Base-by-base conservation (phyloP, 2,888 invertebrate species). In the Phymatocera aterrima region DNA sequence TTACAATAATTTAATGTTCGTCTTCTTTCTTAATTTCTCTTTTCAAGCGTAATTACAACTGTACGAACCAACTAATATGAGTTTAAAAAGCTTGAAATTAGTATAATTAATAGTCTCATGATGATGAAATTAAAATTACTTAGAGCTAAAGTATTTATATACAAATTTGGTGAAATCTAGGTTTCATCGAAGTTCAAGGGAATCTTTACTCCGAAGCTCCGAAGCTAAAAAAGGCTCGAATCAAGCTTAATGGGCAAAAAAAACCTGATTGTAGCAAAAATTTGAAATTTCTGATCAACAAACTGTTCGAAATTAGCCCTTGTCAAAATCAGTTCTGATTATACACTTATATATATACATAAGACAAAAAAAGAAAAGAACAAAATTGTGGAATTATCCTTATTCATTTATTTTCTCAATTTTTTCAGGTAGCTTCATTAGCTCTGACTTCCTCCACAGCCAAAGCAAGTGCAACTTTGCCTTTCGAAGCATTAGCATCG, bases 401-500 rank as follows among this genome's bases (percentile, higher is more conserved):
- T n/a, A 24, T 24, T 15, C 6, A 8, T 43, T 15, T 46, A 12
- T 24, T 15, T 4, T 0, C 54, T 18, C 6, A 18, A 12, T 10
- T 31, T 34, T 34, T 43, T 43, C 64, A 61, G 15, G 72, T 31
- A 48, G 81, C 81, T 78, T 86, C 86, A 8, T 81, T 83, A 57
- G 85, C 85, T 83, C 83, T 84, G 31, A 88, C 85, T 83, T 88
- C 88, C 72, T 86, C 82, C 18, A 86, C 85, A 10, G 87, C 88
- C 37, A 86, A 82, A 3, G 82, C 85, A 60, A 89, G 77, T 40
- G 87, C 88, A 48, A 86, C 84, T 81, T 84, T 82, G 61, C 84
- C 86, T 78, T 85, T 87, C 72, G 87, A 85, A 34, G 84, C 60
- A 79, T 81, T 88, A 77, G 92, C 92, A 64, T 88, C 86, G 24